Evolutionary conservation across 2,797 vertebrate species (phyloP).

Genomic region (Ctenopoma kingsleyae): DNA sequence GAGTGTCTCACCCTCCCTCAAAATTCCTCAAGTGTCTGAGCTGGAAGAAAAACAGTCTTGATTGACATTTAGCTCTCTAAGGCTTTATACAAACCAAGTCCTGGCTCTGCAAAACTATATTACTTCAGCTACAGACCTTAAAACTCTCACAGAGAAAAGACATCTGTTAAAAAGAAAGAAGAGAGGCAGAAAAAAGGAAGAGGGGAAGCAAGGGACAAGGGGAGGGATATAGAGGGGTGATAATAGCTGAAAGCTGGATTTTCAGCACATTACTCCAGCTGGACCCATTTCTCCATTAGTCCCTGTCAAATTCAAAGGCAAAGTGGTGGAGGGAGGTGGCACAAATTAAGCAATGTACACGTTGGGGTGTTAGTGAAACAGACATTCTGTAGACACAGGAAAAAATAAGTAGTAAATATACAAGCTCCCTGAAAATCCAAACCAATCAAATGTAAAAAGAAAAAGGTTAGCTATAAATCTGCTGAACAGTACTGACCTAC

Average conservation of each 20-base stretch:
- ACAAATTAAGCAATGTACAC: slow-evolving; percentile 41
- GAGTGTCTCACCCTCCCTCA: slow-evolving; percentile 73
- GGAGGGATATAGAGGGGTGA: slow-evolving; percentile 67
- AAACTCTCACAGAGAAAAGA: slow-evolving; percentile 71
- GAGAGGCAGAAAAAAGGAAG: slow-evolving; percentile 32
- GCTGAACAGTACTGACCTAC: slow-evolving; percentile 39
- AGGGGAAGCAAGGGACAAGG: slow-evolving; percentile 53
- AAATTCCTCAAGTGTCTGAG: slow-evolving; percentile 80
- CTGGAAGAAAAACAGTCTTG: slow-evolving; percentile 81
- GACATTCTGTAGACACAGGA: slow-evolving; percentile 30
- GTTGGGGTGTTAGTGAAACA: slow-evolving; percentile 30
- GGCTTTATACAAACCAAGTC: slow-evolving; percentile 76
- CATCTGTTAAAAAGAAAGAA: slow-evolving; percentile 73
- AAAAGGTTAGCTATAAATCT: slow-evolving; percentile 13
- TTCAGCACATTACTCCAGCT: slow-evolving; percentile 70
- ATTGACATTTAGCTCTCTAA: slow-evolving; percentile 83
- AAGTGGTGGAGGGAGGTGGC: slow-evolving; percentile 29
- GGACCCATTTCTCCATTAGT: slow-evolving; percentile 56
- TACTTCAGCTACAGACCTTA: slow-evolving; percentile 79
- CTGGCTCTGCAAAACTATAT: slow-evolving; percentile 76
- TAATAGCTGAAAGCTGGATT: slow-evolving; percentile 73
- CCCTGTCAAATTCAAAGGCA: slow-evolving; percentile 42
- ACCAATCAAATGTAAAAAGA: neutral
- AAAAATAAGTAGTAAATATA: slow-evolving; percentile 46
- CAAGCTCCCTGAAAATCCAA: slow-evolving; percentile 9